Conservation (phyloP, 2,113 vertebrate genomes). For the Myocastor coypus region DNA sequence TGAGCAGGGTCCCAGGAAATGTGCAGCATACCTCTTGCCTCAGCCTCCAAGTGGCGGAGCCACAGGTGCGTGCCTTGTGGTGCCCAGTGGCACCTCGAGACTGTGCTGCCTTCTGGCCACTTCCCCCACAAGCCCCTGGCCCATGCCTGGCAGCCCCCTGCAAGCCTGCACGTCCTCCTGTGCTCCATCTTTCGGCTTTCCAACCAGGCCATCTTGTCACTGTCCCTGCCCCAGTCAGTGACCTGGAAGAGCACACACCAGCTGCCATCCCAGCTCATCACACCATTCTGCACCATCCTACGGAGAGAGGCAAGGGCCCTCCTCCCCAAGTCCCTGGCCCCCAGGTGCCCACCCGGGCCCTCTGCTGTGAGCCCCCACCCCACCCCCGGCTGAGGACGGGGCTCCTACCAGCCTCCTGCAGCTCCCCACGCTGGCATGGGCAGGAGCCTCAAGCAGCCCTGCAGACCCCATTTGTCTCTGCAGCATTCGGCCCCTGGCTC, state of each 20-base stretch:
- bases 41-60: neutral
- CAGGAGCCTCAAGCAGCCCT: neutral
- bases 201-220: constrained; percentile 1
- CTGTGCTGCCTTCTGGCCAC: neutral
- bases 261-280: neutral
- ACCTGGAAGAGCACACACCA: neutral
- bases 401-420: neutral
- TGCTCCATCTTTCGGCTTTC: neutral
- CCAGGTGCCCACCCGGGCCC: neutral
- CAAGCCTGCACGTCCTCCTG: neutral
- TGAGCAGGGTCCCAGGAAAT: neutral
- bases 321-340: neutral
- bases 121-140: neutral
- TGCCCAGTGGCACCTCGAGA: neutral
- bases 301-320: neutral
- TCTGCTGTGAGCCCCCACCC: neutral
- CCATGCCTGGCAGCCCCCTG: neutral
- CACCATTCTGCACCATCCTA: neutral
- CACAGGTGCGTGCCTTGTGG: neutral
- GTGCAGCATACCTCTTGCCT: too few species aligned
- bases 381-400: neutral
- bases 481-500: neutral
- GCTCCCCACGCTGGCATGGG: neutral
- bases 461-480: neutral
- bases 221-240: neutral